Conservation (phyloP, 2,113 vertebrate genomes). For the Naja naja region DNA sequence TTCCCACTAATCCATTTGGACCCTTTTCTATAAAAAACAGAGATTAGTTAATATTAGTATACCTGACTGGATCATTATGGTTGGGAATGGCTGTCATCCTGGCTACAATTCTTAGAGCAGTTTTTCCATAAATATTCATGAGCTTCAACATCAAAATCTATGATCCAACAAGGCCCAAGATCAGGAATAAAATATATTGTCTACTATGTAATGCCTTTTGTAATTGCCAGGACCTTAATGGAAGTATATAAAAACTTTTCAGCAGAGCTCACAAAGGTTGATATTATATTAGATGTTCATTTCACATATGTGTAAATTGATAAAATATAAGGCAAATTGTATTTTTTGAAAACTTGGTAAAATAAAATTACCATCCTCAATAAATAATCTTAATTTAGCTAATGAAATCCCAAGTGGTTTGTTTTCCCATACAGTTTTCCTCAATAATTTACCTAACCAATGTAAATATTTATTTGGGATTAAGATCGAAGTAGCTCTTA, state of each 20-base stretch:
- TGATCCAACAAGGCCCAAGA: neutral
- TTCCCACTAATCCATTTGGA: neutral
- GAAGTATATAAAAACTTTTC: neutral
- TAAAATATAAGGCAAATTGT: neutral
- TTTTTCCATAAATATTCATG: neutral
- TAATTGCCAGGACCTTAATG: neutral
- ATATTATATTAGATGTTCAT: neutral
- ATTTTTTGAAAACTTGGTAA: neutral
- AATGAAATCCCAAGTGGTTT: neutral
- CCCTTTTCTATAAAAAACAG: neutral
- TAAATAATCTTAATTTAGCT: neutral
- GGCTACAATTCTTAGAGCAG: neutral
- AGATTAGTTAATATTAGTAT: neutral
- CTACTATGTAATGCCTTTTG: neutral
- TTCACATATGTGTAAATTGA: neutral
- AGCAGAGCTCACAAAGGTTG: neutral
- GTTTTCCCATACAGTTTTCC: neutral
- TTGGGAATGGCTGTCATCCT: neutral
- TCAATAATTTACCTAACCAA: neutral
- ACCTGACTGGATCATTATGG: neutral
- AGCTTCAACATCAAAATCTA: neutral
- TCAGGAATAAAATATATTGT: neutral
- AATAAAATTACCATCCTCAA: neutral
- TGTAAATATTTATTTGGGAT: neutral
- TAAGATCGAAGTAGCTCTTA: neutral